Base-by-base conservation (phyloP, 2,797 vertebrate genomes). In the Parotocinclus haroldoi region DNA sequence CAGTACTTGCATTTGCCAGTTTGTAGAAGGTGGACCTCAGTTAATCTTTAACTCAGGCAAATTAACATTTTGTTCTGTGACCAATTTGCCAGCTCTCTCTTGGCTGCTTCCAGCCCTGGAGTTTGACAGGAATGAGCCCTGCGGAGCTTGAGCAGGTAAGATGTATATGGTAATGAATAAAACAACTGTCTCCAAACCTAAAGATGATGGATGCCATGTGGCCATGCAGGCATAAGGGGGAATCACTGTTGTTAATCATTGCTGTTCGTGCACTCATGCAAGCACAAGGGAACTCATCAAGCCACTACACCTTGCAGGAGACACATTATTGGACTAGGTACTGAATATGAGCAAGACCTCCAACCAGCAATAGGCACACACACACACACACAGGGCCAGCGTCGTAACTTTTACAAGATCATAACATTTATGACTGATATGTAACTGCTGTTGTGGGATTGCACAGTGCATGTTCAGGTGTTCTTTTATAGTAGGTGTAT, bases 41-140 rank as follows among this genome's bases (percentile, higher is more conserved):
- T 75, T 78, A 70, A 73, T 74, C 71, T 68, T 74, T 66, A 77
- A 76, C 74, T 63, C 54, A 75, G 68, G 76, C 78, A 74, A 79
- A 79, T 71, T 69, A 64, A 63, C 69, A 72, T 75, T 75, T 65
- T 62, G 67, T 73, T 75, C 46, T 38, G 56, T 62, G 63, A 66
- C 69, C 60, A 67, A 78, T 69, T 63, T 14, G 63, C 69, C 52
- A 18, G 40, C 52, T 71, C 52, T 72, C 55, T 58, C 52, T 65
- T 16, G 42, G 52, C 52, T 50, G 58, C 55, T 69, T 40, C 44
- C 38, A 50, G 61, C 57, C 40, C 61, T 37, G 49, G 74, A 16
- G 55, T 53, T 63, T 73, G 68, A 68, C 67, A 71, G 52, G 63
- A 44, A 57, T 60, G 48, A 61, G 69, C 48, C 52, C 56, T 40